Evolutionary conservation across 1,140 invertebrate genomes (phyloP).

Genomic region (Cherax destructor): DNA sequence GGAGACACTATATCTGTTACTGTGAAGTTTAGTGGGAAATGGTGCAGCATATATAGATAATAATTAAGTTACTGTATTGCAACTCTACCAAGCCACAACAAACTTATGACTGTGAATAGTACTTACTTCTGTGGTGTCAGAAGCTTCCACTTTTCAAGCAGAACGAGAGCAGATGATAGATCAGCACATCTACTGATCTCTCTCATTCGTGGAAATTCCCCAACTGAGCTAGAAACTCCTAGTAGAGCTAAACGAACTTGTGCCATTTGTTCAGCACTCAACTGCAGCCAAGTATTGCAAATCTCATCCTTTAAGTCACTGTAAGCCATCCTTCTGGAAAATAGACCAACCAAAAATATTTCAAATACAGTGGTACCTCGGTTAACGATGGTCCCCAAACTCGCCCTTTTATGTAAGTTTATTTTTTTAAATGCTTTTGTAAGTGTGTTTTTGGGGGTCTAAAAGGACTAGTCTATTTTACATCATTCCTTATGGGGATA

Average conservation of each 20-base stretch:
- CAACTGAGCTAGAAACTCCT: conserved; percentile 30
- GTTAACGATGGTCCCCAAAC: too few species aligned
- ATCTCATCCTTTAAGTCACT: conserved; percentile 52
- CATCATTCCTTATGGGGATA: too few species aligned
- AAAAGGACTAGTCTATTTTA: too few species aligned
- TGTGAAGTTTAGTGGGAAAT: too few species aligned
- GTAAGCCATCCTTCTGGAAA: conserved; percentile 39
- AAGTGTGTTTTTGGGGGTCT: too few species aligned
- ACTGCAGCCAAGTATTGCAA: conserved; percentile 50
- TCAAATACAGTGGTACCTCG: too few species aligned
- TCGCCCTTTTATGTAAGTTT: too few species aligned
- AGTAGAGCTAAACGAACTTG: conserved; percentile 44
- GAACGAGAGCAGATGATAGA: conserved; percentile 20
- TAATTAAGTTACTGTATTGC: too few species aligned
- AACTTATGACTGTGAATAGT: neutral
- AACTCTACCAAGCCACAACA: neutral
- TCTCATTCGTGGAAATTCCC: conserved; percentile 46
- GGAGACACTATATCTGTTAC: too few species aligned
- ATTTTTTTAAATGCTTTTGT: too few species aligned
- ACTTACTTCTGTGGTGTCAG: conserved; percentile 52
- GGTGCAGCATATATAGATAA: too few species aligned
- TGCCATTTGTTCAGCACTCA: conserved; percentile 48
- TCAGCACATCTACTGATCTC: conserved; percentile 41
- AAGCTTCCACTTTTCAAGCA: conserved; percentile 58
- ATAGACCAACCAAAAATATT: neutral